phyloP scores from a whole-genome alignment of 2,797 vertebrate genomes.

The Anguilla anguilla region DNA sequence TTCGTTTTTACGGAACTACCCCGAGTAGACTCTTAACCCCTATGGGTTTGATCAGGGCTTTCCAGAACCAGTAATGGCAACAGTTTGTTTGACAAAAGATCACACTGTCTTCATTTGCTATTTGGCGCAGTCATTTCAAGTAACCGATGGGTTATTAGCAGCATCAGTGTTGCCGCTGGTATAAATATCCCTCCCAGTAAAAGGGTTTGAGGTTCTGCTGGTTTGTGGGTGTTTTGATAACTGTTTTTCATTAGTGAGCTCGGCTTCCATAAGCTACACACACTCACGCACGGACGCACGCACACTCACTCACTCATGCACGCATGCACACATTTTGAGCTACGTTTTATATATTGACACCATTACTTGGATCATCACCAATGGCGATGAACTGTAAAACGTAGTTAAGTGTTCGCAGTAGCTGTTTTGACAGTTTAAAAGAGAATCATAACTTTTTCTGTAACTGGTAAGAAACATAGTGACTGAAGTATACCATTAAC shows the following conservation, averaged over 20 bases:
- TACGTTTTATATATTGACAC: background rate
- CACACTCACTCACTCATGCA: background rate
- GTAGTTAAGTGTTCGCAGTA: background rate
- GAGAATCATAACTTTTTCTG: background rate
- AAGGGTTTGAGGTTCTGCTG: background rate
- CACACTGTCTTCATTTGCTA: background rate
- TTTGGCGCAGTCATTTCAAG: background rate
- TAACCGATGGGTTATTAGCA: background rate
- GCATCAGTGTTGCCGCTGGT: background rate
- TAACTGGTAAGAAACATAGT: background rate
- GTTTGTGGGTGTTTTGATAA: background rate
- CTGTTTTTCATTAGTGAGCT: constrained; percentile 1
- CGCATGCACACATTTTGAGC: background rate
- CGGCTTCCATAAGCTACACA: background rate
- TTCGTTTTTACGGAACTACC: background rate
- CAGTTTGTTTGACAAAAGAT: constrained; percentile 4
- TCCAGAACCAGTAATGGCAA: constrained; percentile 9
- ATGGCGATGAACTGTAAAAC: background rate
- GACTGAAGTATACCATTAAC: background rate
- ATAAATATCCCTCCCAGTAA: background rate
- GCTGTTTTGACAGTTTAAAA: no score
- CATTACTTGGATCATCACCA: background rate
- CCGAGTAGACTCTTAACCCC: background rate
- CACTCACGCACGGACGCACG: background rate
- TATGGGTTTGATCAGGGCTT: constrained; percentile 15